Percentiles rank a stretch among this genome's conserved stretches.
phyloP scores from a whole-genome alignment of 2,888 invertebrate species.

The Entomobrya proxima region DNA sequence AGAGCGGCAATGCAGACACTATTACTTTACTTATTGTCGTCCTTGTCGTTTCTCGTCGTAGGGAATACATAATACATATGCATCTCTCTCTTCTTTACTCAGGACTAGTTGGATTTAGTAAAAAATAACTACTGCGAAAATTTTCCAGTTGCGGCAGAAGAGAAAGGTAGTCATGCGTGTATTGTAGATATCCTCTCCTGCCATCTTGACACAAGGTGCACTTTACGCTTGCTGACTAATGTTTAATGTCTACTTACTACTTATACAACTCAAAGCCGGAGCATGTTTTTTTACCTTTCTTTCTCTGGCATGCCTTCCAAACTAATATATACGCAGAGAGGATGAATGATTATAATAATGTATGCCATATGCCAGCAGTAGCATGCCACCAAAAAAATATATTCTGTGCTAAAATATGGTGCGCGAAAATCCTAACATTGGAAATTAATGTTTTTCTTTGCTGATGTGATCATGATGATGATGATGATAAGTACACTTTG shows the following conservation, averaged over 20 bases:
- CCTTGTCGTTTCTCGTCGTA: not conserved
- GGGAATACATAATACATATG: not conserved
- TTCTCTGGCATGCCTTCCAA: no score
- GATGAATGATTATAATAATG: not conserved
- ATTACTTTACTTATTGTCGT: not conserved
- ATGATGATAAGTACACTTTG: not conserved
- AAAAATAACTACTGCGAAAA: not conserved
- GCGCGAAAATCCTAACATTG: constrained; percentile 10
- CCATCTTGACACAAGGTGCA: not conserved
- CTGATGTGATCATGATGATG: not conserved
- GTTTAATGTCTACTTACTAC: not conserved
- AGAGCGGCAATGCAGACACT: not conserved
- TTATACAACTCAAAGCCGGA: no score
- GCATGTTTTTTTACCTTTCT: not conserved
- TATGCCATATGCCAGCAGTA: not conserved
- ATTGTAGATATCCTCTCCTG: constrained; percentile 4
- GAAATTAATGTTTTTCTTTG: constrained; percentile 14
- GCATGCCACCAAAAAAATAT: constrained; percentile 2
- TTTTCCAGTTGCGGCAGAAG: not conserved
- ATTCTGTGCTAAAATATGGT: constrained; percentile 17
- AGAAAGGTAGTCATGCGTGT: constrained; percentile 17
- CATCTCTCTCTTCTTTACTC: not conserved
- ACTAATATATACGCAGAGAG: not conserved
- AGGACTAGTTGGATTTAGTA: not conserved
- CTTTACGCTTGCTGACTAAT: constrained; percentile 6